Evolutionary conservation across 1,140 invertebrate species (phyloP), one percentile per base, ranked within the genome.

Genomic region (Trachymyrmex cornetzi): DNA sequence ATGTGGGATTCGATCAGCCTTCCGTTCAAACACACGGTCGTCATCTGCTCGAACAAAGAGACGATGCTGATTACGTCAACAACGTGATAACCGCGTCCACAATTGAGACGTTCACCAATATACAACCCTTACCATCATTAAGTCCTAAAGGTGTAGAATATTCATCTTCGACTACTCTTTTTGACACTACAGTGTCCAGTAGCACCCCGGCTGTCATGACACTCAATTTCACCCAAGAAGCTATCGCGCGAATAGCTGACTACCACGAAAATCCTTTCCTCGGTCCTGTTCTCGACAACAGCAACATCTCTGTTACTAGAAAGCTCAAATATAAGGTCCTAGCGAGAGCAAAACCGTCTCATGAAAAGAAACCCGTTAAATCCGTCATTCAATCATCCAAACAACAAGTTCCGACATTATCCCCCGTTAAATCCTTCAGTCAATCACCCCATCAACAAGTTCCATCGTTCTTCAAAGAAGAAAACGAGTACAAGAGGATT

Each of bases 251-350:
- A 34, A 67, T 81, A 1, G n/a, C 24, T n/a, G 55, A 72, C n/a
- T 82, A 84, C n/a, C 5, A 66, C 2, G 67, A 50, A 3, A 86
- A 61, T 14, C n/a, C 71, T 0, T 66, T 79, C 38, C 67, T 86
- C 64, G 3, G 63, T 2, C 44, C 80, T 50, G n/a, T 85, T 11
- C 74, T 77, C n/a, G 61, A 85, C 14, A 67, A 85, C 4, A 77
- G 63, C 30, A 85, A 85, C 22, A 53, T 82, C n/a, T 24, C 19
- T 14, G 14, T 44, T 22, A 2, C 22, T 3, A 57, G 14, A 38
- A 82, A 82, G 44, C 6, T 63, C 24, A 86, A 86, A 34, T 91
- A 91, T n/a, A 90, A 77, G 34, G 64, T 91, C 1, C 16, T 86
- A 0, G 12, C 87, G 0, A 85, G 89, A 59, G 75, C 86, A 0